Conservation (phyloP, 2,797 vertebrate genomes). For the Pelodytes ibericus region DNA sequence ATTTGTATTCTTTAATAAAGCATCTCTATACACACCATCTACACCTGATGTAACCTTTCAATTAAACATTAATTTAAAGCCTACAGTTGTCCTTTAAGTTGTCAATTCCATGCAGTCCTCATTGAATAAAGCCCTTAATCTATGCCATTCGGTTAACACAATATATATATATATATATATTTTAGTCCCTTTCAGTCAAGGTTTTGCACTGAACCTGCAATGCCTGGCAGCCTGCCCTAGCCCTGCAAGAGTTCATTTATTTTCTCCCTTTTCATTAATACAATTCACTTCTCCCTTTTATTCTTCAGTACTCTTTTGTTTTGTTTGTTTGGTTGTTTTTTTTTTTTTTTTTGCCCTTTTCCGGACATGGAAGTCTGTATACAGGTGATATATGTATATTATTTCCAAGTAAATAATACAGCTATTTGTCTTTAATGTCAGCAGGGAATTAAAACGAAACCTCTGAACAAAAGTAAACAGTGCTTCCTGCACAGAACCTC, state of each 20-base stretch:
- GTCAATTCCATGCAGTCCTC: too few relatives aligned
- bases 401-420: constrained; percentile 34
- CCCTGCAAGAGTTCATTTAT: background rate
- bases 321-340: too few relatives aligned
- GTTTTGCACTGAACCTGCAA: background rate
- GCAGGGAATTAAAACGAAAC: constrained; percentile 23
- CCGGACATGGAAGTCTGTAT: constrained; percentile 26
- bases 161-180: too few relatives aligned
- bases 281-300: background rate
- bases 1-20: too few relatives aligned
- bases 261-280: background rate
- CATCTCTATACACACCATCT: too few relatives aligned
- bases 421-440: constrained; percentile 17
- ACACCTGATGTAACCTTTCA: too few relatives aligned
- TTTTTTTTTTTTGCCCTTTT: background rate
- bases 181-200: too few relatives aligned
- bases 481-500: constrained; percentile 25
- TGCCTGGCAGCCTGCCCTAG: background rate
- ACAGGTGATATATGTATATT: constrained; percentile 36
- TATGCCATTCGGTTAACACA: too few relatives aligned
- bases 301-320: constrained; percentile 8
- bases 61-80: too few relatives aligned
- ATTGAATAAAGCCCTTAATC: too few relatives aligned
- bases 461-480: constrained; percentile 26
- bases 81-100: too few relatives aligned